A percentile compares a stretch with the other conserved stretches of the same genome.
These are phyloP conservation scores for Coregonus clupeaformis DNA, from an alignment of 2,113 vertebrate genomes.

Conservation along the genomic window DNA sequence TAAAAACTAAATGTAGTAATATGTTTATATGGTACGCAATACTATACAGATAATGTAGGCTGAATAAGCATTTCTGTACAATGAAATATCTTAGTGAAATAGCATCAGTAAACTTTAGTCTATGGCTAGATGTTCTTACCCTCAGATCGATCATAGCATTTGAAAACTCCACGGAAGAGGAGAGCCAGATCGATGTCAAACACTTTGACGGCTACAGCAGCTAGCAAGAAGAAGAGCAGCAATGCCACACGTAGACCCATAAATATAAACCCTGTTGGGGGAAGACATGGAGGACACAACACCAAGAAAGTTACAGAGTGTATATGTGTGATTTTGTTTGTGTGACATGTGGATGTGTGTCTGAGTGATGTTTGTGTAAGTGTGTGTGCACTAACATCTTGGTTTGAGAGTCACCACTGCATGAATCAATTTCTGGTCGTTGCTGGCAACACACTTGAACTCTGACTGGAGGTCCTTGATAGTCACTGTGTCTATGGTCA, in stretches of 20 bases:
- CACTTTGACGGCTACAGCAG: constrained; percentile 37
- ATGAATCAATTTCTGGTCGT: rapidly evolving
- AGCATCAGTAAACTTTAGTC: too few relatives aligned
- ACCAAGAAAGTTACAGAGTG: neutral
- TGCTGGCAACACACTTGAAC: constrained; percentile 21
- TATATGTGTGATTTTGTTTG: neutral
- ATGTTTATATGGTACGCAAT: neutral
- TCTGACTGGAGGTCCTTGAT: constrained; percentile 38
- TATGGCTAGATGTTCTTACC: constrained; percentile 51
- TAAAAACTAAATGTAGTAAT: neutral
- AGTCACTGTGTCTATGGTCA: constrained; percentile 59
- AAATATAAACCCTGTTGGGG: neutral
- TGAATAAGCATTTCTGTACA: too few relatives aligned
- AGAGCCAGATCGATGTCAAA: constrained; percentile 65
- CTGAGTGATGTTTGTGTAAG: constrained; percentile 1
- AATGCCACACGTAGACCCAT: constrained; percentile 27
- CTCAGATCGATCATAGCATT: neutral
- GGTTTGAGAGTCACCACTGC: constrained; percentile 41
- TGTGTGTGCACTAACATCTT: constrained; percentile 45
- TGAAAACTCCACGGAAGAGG: constrained; percentile 45
- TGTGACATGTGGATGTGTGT: too few relatives aligned
- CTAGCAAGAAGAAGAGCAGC: constrained; percentile 24
- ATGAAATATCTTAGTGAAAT: too few relatives aligned
- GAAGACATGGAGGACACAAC: neutral
- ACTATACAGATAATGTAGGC: neutral